A percentile compares a stretch with the other conserved stretches of the same genome.
Conservation (phyloP, 2,113 vertebrate species). For the Urocolius indicus region DNA sequence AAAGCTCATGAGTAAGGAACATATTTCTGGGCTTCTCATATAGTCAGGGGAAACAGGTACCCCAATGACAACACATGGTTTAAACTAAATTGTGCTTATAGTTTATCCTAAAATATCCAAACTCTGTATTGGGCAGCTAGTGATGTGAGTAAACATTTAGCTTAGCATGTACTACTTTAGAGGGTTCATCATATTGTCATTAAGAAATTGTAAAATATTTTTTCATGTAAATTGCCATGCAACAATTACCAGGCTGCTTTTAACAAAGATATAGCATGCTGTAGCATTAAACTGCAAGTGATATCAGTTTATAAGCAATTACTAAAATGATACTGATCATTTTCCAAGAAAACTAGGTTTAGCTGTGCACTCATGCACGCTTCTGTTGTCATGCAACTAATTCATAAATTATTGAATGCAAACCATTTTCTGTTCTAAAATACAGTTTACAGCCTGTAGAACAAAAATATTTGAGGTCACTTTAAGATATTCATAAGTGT, state of each 20-base stretch:
- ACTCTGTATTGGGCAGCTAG: not conserved
- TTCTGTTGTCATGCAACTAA: slow-evolving; percentile 57
- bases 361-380: slow-evolving; percentile 14
- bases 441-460: slow-evolving; percentile 51
- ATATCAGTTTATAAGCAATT: not conserved
- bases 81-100: not conserved
- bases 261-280: not conserved
- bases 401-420: slow-evolving; percentile 57
- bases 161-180: not conserved
- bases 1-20: not conserved
- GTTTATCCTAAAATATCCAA: not conserved
- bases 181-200: not conserved
- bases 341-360: slow-evolving; percentile 50
- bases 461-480: slow-evolving; percentile 38
- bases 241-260: not conserved
- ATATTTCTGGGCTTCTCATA: not conserved
- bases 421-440: slow-evolving; percentile 58
- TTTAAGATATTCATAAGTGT: slow-evolving; percentile 39
- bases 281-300: not conserved
- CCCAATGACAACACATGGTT: not conserved
- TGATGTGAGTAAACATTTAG: not conserved
- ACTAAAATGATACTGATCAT: not conserved
- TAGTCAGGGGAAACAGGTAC: not conserved
- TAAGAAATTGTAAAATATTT: not conserved
- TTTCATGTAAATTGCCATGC: not conserved